These are phyloP conservation scores for Hermodice carunculata DNA, from an alignment of 2,888 invertebrate species.

Conservation along the genomic window DNA sequence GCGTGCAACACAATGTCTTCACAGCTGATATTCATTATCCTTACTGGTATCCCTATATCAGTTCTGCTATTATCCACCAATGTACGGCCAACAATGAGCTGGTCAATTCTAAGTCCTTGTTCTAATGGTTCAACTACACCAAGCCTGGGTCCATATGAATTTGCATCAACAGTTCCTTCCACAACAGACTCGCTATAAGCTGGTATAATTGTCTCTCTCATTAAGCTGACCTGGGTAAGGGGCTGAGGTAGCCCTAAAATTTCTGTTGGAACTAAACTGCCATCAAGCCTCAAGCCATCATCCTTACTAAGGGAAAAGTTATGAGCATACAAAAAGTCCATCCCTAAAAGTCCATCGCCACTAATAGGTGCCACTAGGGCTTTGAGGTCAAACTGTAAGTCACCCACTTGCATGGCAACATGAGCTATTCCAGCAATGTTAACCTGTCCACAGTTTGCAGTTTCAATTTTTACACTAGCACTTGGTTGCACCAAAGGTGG, in stretches of 20 bases:
- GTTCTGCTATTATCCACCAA: background rate
- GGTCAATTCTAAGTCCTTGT: background rate
- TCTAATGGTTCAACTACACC: background rate
- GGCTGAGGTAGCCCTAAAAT: background rate
- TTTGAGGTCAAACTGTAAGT: conserved; percentile 28
- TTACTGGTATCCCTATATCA: background rate
- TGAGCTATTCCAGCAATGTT: background rate
- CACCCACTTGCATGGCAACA: background rate
- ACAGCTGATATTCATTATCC: background rate
- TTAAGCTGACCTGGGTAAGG: background rate
- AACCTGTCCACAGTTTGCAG: conserved; percentile 3
- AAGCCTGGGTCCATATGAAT: background rate
- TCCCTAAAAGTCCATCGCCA: conserved; percentile 31
- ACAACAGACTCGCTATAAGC: conserved; percentile 11
- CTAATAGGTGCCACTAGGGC: conserved; percentile 22
- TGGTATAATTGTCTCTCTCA: conserved; percentile 4
- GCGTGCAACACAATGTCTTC: background rate
- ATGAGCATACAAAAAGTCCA: conserved; percentile 18
- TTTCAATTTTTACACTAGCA: background rate
- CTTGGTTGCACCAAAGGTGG: background rate
- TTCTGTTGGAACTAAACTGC: background rate
- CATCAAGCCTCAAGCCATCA: conserved; percentile 1
- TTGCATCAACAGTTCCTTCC: background rate
- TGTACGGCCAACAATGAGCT: background rate
- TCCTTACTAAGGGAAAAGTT: background rate